A percentile compares a stretch with the other conserved stretches of the same genome.
Evolutionary conservation across 2,113 vertebrate species (phyloP).

Genomic region (Crotophaga sulcirostris): DNA sequence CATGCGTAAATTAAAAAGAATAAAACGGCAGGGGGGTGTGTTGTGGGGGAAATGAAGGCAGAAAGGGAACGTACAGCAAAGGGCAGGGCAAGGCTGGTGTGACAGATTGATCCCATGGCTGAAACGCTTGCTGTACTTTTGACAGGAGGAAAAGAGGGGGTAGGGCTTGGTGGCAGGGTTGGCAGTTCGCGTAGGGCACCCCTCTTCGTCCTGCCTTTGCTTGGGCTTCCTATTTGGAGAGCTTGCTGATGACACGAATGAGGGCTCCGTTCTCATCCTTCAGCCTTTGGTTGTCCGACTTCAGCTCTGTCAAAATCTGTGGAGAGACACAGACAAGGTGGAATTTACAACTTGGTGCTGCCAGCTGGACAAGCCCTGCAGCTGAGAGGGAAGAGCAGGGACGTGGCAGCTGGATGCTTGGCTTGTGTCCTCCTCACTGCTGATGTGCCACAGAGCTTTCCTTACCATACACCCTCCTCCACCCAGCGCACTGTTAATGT

Average conservation of each 20-base stretch:
- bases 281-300: conserved; percentile 96
- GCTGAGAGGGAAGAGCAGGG: neutral
- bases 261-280: conserved; percentile 98
- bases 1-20: conserved; percentile 55
- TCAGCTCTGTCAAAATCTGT: conserved; percentile 93
- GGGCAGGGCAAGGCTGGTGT: conserved; percentile 19
- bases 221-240: conserved; percentile 87
- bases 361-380: rapidly evolving
- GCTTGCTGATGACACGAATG: conserved; percentile 98
- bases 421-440: neutral
- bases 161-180: neutral
- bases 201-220: conserved; percentile 13
- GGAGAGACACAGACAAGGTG: neutral
- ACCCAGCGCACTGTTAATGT: rapidly evolving
- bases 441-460: neutral
- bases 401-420: neutral
- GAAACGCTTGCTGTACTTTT: conserved; percentile 22
- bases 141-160: neutral
- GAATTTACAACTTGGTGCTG: neutral
- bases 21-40: neutral
- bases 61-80: conserved; percentile 55
- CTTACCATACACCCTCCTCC: neutral
- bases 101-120: conserved; percentile 45
- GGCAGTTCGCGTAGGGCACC: conserved; percentile 48
- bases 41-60: neutral